Evolutionary conservation across 2,888 invertebrate genomes (phyloP).

Genomic region (Bembecia ichneumoniformis): DNA sequence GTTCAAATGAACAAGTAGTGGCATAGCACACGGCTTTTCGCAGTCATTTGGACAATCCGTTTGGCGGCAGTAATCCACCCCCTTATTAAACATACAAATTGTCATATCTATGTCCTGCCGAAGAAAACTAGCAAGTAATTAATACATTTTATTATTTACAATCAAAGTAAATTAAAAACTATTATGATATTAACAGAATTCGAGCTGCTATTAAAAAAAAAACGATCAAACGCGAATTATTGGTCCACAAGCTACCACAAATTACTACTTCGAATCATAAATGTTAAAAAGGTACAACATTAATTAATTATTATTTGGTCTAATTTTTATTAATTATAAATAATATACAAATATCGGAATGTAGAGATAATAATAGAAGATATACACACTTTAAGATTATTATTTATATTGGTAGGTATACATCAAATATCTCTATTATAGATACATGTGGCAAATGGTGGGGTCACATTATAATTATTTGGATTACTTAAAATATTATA

Average conservation of each 20-base stretch:
- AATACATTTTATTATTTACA: slow-evolving; percentile 70
- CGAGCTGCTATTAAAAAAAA: slow-evolving; percentile 54
- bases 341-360: slow-evolving; percentile 71
- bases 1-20: too few relatives aligned
- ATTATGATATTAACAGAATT: slow-evolving; percentile 62
- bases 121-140: slow-evolving; percentile 17
- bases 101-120: too few relatives aligned
- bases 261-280: slow-evolving; percentile 55
- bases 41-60: too few relatives aligned
- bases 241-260: slow-evolving; percentile 70
- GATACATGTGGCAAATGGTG: slow-evolving; percentile 70
- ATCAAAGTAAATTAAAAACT: slow-evolving; percentile 38
- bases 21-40: too few relatives aligned
- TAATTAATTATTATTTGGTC: slow-evolving; percentile 74
- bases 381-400: slow-evolving; percentile 37
- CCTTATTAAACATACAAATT: too few relatives aligned
- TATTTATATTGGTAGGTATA: slow-evolving; percentile 40
- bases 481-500: slow-evolving; percentile 39
- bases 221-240: slow-evolving; percentile 52
- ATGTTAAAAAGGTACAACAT: slow-evolving; percentile 69
- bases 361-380: slow-evolving; percentile 63
- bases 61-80: too few relatives aligned
- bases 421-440: slow-evolving; percentile 53
- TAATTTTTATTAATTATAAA: slow-evolving; percentile 68
- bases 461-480: slow-evolving; percentile 61